These are phyloP conservation scores for Apteryx owenii DNA, from an alignment of 2,113 vertebrate species.

Conservation along the genomic window DNA sequence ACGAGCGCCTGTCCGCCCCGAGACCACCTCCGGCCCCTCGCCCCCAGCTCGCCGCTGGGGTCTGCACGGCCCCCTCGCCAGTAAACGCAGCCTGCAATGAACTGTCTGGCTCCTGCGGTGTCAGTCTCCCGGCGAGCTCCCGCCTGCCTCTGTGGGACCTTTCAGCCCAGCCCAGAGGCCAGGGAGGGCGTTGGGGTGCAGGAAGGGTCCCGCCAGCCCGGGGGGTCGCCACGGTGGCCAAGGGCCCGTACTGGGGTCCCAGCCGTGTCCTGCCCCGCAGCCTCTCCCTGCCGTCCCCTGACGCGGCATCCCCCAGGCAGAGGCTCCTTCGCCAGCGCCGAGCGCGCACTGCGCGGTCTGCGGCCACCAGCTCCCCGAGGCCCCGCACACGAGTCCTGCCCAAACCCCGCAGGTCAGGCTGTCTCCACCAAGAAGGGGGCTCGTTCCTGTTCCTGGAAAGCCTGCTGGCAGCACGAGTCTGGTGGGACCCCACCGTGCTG, in stretches of 20 bases:
- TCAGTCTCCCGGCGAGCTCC: neutral
- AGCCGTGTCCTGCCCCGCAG: too few species aligned
- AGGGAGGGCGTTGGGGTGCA: too few species aligned
- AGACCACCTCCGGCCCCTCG: neutral
- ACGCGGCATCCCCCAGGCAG: too few species aligned
- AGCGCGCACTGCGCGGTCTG: too few species aligned
- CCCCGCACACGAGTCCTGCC: rapidly evolving
- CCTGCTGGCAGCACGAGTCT: neutral
- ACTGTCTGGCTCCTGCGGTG: neutral
- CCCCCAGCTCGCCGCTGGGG: neutral
- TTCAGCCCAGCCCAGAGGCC: too few species aligned
- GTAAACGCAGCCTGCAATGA: conserved; percentile 5
- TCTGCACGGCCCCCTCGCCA: neutral
- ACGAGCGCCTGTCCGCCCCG: rapidly evolving
- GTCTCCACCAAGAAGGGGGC: rapidly evolving
- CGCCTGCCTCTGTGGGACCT: rapidly evolving
- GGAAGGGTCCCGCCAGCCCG: neutral
- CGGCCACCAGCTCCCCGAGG: rapidly evolving
- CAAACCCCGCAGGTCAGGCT: rapidly evolving
- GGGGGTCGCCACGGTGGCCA: too few species aligned
- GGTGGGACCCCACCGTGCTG: rapidly evolving
- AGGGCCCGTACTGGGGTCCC: too few species aligned
- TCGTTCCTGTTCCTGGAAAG: rapidly evolving
- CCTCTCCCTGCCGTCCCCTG: too few species aligned
- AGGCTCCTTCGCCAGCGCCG: too few species aligned